Evolutionary conservation across 2,797 vertebrate species (phyloP), one percentile per base, ranked within the genome.

Genomic region (Enteromius unitaeniatus): DNA sequence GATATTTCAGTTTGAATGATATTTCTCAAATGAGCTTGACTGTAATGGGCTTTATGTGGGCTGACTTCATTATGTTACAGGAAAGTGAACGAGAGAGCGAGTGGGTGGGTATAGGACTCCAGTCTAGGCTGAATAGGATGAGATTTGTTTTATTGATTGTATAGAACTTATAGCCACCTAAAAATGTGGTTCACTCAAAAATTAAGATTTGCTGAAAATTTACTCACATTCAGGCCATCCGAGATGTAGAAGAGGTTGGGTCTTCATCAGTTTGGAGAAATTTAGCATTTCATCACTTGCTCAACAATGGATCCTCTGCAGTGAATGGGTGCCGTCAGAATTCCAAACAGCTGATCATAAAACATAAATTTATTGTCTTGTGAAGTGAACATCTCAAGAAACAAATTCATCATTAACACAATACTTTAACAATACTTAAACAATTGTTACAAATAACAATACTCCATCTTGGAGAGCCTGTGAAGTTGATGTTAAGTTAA

Each of bases 1-100:
- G 23, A 74, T 78, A 69, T 69, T 78, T 69, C 65, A 64, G 31
- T 37, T n/a, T 67, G 69, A 82, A 58, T 51, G 53, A 81, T 84
- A 68, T 86, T 85, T 82, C 68, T 85, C 79, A 86, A 86, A 86
- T 84, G 40, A 86, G 73, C 42, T 87, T 37, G 85, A 83, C 85
- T 84, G 84, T 78, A 84, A 77, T 83, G 69, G 64, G 76, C 53
- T 87, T 67, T 49, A 67, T 79, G 81, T 84, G 62, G 80, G 85
- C 34, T 82, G 70, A 51, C 40, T 79, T 82, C 69, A 79, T 85
- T 70, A 69, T 78, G 85, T 62, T 86, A 79, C 80, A 69, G 72
- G 65, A 58, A 77, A 82, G 77, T 69, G 10, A 42, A 75, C 58
- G 40, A 84, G 62, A 11, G 47, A 78, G 58, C 1, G 85, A 75